phyloP scores from a whole-genome alignment of 2,888 invertebrate genomes.

The Coecobrya sp. region DNA sequence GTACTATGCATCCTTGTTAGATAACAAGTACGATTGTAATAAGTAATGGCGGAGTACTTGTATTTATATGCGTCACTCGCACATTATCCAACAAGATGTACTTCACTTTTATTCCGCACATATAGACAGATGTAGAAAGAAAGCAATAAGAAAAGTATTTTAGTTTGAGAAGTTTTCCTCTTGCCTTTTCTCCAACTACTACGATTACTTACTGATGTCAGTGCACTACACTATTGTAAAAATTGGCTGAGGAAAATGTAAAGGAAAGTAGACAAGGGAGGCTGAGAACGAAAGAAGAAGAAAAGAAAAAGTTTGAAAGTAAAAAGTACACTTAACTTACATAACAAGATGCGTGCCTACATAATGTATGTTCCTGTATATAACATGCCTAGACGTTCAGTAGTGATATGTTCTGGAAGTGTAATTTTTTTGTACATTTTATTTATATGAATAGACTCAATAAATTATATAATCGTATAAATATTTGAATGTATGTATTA shows the following conservation, averaged over 20 bases:
- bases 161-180: constrained; percentile 51
- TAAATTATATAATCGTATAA: neutral
- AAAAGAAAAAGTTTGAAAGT: constrained; percentile 67
- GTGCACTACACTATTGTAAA: constrained; percentile 51
- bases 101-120: constrained; percentile 58
- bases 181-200: neutral
- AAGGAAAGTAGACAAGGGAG: constrained; percentile 1
- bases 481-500: neutral
- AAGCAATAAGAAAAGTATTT: constrained; percentile 67
- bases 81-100: constrained; percentile 40
- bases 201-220: neutral
- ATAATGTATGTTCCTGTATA: constrained; percentile 16
- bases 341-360: constrained; percentile 54
- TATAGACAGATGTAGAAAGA: constrained; percentile 53
- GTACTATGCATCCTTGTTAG: neutral
- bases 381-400: neutral
- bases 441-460: neutral
- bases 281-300: neutral
- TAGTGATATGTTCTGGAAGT: neutral
- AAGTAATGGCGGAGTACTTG: neutral
- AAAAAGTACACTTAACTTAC: constrained; percentile 64
- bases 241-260: constrained; percentile 28
- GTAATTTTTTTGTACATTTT: neutral
- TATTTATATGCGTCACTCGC: constrained; percentile 32
- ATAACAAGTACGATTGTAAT: neutral